Evolutionary conservation across 2,113 vertebrate species (phyloP).

Genomic region (Hydrochoerus hydrochaeris): DNA sequence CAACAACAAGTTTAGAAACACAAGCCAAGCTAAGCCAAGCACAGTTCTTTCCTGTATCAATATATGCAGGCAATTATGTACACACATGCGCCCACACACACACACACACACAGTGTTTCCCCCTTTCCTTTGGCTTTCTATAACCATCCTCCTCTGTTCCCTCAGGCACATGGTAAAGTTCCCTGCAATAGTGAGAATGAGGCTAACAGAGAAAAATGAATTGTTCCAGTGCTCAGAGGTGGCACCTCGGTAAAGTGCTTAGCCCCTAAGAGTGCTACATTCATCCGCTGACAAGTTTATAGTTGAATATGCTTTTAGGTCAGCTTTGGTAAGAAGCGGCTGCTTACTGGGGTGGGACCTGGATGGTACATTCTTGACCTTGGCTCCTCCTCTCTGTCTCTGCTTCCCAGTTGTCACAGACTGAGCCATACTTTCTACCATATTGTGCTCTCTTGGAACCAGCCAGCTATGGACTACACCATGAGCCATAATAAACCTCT

Average conservation of each 20-base stretch:
- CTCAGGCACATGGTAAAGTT: not conserved
- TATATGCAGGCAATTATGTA: not conserved
- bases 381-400: not conserved
- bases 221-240: not conserved
- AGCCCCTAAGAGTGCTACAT: rapidly evolving
- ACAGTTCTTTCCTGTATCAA: not conserved
- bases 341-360: not conserved
- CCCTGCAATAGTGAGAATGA: not conserved
- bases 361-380: not conserved
- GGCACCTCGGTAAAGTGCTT: not conserved
- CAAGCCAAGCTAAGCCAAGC: not conserved
- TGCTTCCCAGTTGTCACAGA: not conserved
- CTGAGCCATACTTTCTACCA: not conserved
- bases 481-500: not conserved
- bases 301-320: not conserved
- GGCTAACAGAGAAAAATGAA: not conserved
- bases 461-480: not conserved
- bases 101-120: not conserved
- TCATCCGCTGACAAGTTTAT: not conserved
- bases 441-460: not conserved
- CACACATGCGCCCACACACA: not conserved
- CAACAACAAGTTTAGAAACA: not conserved
- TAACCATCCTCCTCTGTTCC: not conserved
- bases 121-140: not conserved
- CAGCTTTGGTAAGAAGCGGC: not conserved